Conservation (phyloP, 37 sponge, comb jelly and placozoan species). For the Dysidea cf. avara region DNA sequence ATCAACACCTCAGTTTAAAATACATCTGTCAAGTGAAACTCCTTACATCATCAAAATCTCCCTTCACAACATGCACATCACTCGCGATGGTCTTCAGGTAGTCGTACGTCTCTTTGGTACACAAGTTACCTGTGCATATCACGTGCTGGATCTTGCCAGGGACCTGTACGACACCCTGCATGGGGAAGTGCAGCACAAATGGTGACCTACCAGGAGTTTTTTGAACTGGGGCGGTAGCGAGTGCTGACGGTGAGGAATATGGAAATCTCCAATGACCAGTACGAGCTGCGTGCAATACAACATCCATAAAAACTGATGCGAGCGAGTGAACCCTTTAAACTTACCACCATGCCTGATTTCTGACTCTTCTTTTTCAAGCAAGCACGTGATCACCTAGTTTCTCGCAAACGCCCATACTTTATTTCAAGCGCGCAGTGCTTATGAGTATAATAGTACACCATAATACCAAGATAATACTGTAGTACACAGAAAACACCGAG, state of each 20-base stretch:
- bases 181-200: not conserved
- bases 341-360: constrained; percentile 61
- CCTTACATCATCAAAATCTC: constrained; percentile 97
- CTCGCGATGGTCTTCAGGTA: constrained; percentile 95
- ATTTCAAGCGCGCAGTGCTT: not conserved
- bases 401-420: not conserved
- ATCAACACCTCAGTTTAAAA: not conserved
- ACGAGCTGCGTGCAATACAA: constrained; percentile 66
- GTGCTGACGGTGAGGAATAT: constrained; percentile 91
- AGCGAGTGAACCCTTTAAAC: not conserved
- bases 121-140: constrained; percentile 98
- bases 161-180: constrained; percentile 44
- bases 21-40: not conserved
- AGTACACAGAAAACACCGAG: too few species aligned
- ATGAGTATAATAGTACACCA: too few species aligned
- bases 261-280: constrained; percentile 96
- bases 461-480: too few species aligned
- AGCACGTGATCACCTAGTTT: not conserved
- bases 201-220: constrained; percentile 80
- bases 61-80: constrained; percentile 93
- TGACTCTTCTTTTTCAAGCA: not conserved
- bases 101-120: constrained; percentile 91
- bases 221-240: constrained; percentile 94
- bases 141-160: constrained; percentile 99
- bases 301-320: not conserved